These are phyloP conservation scores for Acrocera orbiculus DNA, from an alignment of 2,888 invertebrate species.

Conservation along the genomic window DNA sequence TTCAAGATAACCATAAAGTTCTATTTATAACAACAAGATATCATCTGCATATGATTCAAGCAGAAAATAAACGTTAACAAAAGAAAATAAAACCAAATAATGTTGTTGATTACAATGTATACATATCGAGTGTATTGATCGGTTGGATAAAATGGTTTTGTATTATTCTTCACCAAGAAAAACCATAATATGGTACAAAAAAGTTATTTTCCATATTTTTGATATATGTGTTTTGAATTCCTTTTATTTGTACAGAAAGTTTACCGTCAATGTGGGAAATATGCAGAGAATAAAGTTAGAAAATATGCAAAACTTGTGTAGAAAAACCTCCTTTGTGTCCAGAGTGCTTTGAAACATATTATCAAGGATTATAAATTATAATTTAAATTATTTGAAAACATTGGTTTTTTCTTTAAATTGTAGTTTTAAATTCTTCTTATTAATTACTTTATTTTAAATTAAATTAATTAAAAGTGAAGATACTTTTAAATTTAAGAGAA, in stretches of 20 bases:
- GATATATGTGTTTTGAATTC: not conserved
- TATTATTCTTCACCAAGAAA: slow-evolving; percentile 1
- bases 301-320: no score
- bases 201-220: slow-evolving; percentile 1
- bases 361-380: no score
- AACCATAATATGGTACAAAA: slow-evolving; percentile 1
- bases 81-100: slow-evolving; percentile 5
- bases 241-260: slow-evolving; percentile 1
- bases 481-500: no score
- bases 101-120: not conserved
- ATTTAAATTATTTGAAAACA: no score
- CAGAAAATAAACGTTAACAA: not conserved
- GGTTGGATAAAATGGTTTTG: not conserved
- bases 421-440: no score
- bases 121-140: not conserved
- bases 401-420: no score
- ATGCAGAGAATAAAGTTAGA: no score
- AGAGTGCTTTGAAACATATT: no score
- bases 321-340: no score
- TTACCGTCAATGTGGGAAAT: no score
- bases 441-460: no score
- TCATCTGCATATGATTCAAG: not conserved
- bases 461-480: no score
- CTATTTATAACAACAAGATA: slow-evolving; percentile 6
- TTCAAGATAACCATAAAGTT: slow-evolving; percentile 3